phyloP scores from a whole-genome alignment of 2,888 invertebrate genomes.

The Nasonovia ribisnigri region DNA sequence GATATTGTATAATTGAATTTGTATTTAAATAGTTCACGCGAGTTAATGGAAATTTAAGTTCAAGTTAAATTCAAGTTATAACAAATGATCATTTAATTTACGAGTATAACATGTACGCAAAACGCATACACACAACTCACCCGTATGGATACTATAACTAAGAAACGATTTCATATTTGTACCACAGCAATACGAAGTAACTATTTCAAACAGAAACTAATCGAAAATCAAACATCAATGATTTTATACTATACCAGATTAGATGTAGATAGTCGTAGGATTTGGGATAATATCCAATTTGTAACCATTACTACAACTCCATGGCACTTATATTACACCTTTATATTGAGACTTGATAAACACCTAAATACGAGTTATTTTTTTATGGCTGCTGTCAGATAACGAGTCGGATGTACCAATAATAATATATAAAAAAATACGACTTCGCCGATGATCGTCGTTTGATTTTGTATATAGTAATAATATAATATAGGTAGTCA shows the following conservation, averaged over 20 bases:
- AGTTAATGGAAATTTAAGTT: too few relatives aligned
- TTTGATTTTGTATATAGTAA: background rate
- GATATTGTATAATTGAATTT: background rate
- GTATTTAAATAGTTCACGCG: background rate
- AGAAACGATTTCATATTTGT: background rate
- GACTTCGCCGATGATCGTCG: background rate
- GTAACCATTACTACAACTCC: background rate
- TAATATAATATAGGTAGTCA: background rate
- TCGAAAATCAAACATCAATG: background rate
- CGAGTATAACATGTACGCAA: background rate
- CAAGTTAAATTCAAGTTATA: background rate
- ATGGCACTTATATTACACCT: background rate
- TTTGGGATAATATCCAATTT: background rate
- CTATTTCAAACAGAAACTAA: background rate
- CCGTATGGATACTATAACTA: background rate
- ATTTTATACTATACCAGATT: background rate
- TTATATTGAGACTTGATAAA: background rate
- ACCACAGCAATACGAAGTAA: background rate
- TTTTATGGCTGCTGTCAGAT: background rate
- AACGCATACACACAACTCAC: background rate
- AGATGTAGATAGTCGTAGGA: background rate
- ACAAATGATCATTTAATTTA: background rate
- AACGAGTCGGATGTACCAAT: background rate
- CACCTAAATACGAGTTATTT: background rate
- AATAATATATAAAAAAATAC: background rate